A percentile compares a stretch with the other conserved stretches of the same genome.
phyloP scores from a whole-genome alignment of 2,888 invertebrate genomes.

The Reticulitermes lucifugus region DNA sequence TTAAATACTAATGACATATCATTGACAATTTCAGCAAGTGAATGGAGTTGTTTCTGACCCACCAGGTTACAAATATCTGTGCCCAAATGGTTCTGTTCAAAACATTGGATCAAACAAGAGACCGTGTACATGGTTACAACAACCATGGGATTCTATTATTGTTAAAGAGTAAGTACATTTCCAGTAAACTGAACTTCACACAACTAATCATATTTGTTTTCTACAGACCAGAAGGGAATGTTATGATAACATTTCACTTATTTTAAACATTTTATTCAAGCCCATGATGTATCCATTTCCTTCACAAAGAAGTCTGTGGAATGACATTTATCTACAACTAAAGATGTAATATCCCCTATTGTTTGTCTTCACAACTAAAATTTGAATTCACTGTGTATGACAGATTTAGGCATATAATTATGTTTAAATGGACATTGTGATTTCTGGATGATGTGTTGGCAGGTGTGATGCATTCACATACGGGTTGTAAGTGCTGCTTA shows the following conservation, averaged over 20 bases:
- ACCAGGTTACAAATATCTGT: slow-evolving; percentile 58
- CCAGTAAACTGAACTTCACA: too few species aligned
- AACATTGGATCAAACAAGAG: slow-evolving; percentile 55
- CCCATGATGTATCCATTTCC: not conserved
- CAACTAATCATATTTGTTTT: too few species aligned
- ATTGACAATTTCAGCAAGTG: too few species aligned
- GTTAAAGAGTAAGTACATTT: slow-evolving; percentile 64
- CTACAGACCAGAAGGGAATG: not conserved
- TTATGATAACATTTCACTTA: not conserved
- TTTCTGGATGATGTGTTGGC: too few species aligned
- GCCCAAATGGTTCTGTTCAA: slow-evolving; percentile 60
- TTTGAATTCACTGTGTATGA: too few species aligned
- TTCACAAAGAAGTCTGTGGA: not conserved
- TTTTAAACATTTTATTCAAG: not conserved
- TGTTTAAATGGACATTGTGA: too few species aligned
- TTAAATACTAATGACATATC: too few species aligned
- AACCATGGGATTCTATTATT: slow-evolving; percentile 72
- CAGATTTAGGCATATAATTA: too few species aligned
- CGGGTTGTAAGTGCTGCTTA: too few species aligned
- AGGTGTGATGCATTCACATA: too few species aligned
- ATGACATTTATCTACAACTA: not conserved
- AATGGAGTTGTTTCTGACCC: too few species aligned
- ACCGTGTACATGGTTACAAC: slow-evolving; percentile 72
- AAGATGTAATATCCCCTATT: not conserved
- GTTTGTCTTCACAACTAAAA: too few species aligned